Conservation (phyloP, 2,113 vertebrate species). For the Gymnogyps californianus region DNA sequence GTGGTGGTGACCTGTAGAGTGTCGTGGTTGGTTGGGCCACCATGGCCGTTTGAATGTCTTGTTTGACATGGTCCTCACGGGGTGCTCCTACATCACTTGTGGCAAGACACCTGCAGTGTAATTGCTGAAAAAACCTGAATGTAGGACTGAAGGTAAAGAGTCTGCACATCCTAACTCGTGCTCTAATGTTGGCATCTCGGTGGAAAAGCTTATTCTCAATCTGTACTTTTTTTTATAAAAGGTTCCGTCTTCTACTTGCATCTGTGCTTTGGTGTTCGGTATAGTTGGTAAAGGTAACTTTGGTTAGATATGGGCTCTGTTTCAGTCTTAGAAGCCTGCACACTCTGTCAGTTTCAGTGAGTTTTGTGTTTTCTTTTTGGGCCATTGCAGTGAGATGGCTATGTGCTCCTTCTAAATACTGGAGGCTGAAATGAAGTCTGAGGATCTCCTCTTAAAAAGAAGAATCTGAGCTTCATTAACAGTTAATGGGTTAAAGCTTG, state of each 20-base stretch:
- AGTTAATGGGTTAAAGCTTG: not conserved
- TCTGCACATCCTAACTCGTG: not conserved
- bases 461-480: not conserved
- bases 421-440: not conserved
- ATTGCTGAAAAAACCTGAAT: accelerated
- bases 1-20: too few species aligned
- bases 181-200: not conserved
- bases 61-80: accelerated
- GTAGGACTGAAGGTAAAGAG: not conserved
- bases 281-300: not conserved
- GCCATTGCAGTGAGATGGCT: accelerated
- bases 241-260: accelerated
- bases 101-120: too few species aligned
- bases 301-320: not conserved
- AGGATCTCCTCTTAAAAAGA: not conserved
- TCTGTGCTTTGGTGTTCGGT: not conserved
- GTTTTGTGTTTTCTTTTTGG: not conserved
- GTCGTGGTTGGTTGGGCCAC: accelerated
- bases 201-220: not conserved
- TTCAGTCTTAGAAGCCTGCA: not conserved
- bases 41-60: accelerated
- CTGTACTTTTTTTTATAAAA: not conserved
- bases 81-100: accelerated
- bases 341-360: not conserved
- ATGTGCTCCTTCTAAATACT: not conserved